phyloP scores from a whole-genome alignment of 1,140 invertebrate species.

The Teleopsis dalmanni region DNA sequence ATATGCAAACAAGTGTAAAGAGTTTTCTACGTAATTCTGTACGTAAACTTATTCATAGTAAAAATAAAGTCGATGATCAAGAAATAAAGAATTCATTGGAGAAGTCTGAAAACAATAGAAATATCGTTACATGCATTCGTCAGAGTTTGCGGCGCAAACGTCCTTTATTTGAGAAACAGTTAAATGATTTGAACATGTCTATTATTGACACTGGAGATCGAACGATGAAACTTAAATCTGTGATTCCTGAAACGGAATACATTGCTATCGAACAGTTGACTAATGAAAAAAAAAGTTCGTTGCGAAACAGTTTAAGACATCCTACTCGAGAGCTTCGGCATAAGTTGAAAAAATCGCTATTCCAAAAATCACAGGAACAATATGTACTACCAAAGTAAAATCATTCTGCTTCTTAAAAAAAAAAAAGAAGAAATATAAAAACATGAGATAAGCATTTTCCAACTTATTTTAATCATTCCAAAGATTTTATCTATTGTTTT shows the following conservation, averaged over 20 bases:
- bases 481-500: no score
- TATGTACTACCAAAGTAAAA: no score
- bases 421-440: no score
- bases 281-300: conserved; percentile 31
- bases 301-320: conserved; percentile 33
- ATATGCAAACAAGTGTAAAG: conserved; percentile 18
- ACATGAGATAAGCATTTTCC: no score
- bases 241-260: conserved; percentile 17
- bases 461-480: no score
- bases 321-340: conserved; percentile 38
- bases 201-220: conserved; percentile 35
- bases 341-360: conserved; percentile 23
- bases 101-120: not conserved
- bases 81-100: not conserved
- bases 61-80: conserved; percentile 4
- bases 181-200: conserved; percentile 22
- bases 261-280: no score
- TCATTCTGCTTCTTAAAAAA: no score
- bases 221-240: conserved; percentile 31
- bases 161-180: not conserved
- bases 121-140: conserved; percentile 23
- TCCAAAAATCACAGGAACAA: conserved; percentile 37
- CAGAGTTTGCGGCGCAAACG: conserved; percentile 32
- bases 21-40: conserved; percentile 38
- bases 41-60: conserved; percentile 32